These are phyloP conservation scores for Drosophila tropicalis DNA, from an alignment of 1,140 invertebrate genomes.

Conservation along the genomic window DNA sequence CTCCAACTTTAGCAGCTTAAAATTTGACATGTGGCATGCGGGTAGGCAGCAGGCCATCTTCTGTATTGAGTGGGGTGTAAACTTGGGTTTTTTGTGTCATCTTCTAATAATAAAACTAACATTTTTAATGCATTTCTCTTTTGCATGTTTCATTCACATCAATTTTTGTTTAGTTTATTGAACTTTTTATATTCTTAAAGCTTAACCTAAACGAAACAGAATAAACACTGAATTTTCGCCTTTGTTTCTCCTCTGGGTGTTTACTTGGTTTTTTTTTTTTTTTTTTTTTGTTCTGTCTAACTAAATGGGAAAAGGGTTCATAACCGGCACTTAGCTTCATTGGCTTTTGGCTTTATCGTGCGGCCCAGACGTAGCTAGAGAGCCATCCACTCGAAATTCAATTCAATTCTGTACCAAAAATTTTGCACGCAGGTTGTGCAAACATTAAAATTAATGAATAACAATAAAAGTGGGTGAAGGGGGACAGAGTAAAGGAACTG, in stretches of 20 bases:
- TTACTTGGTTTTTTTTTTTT: constrained; percentile 22
- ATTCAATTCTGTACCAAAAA: constrained; percentile 55
- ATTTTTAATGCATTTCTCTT: constrained; percentile 60
- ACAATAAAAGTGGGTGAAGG: constrained; percentile 55
- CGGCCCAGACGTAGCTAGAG: constrained; percentile 60
- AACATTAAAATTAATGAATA: constrained; percentile 81
- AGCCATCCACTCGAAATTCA: constrained; percentile 65
- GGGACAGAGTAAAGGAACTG: constrained; percentile 3
- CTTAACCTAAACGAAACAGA: background rate
- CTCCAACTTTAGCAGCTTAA: background rate
- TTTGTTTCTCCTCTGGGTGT: constrained; percentile 14
- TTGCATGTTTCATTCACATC: constrained; percentile 65
- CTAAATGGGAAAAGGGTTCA: constrained; percentile 78
- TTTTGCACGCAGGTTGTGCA: constrained; percentile 67
- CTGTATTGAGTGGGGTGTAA: constrained; percentile 6
- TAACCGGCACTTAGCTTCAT: constrained; percentile 79
- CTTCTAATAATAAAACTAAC: constrained; percentile 70
- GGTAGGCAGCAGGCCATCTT: constrained; percentile 7
- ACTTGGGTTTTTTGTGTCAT: constrained; percentile 53
- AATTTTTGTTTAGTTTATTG: constrained; percentile 45
- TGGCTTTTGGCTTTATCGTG: constrained; percentile 76
- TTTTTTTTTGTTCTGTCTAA: constrained; percentile 5
- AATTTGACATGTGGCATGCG: constrained; percentile 51
- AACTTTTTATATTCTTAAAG: constrained; percentile 16
- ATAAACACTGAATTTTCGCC: background rate